These are phyloP conservation scores for Oxygymnocypris stewartii DNA, from an alignment of 2,113 vertebrate genomes.

Conservation along the genomic window DNA sequence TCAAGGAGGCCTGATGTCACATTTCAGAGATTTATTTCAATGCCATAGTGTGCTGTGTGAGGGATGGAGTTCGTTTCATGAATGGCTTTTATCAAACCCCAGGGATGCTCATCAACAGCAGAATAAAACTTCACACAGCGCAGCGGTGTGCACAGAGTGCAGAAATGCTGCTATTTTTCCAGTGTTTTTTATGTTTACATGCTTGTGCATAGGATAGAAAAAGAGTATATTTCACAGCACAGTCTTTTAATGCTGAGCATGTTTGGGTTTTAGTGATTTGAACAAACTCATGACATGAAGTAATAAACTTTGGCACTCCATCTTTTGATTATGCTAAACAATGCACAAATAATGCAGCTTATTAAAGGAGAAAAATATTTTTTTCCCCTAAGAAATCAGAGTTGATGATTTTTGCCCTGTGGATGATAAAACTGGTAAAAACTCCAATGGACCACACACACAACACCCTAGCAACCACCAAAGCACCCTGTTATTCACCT, in stretches of 20 bases:
- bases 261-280: background rate
- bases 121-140: background rate
- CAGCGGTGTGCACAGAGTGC: background rate
- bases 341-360: background rate
- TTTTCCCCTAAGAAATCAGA: background rate
- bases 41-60: background rate
- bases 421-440: too few species aligned
- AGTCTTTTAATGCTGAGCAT: background rate
- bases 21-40: constrained; percentile 30
- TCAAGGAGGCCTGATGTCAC: constrained; percentile 14
- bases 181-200: background rate
- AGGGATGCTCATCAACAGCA: background rate
- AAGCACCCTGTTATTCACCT: background rate
- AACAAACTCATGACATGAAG: background rate
- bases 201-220: background rate
- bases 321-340: too few species aligned
- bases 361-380: background rate
- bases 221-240: background rate
- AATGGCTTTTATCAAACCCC: constrained; percentile 23
- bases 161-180: constrained; percentile 4
- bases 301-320: background rate
- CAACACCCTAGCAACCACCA: background rate
- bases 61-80: background rate
- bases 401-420: background rate
- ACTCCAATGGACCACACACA: too few species aligned